A percentile compares a stretch with the other conserved stretches of the same genome.
Evolutionary conservation across 1,140 invertebrate species (phyloP).

Genomic region (Dryas iulia): DNA sequence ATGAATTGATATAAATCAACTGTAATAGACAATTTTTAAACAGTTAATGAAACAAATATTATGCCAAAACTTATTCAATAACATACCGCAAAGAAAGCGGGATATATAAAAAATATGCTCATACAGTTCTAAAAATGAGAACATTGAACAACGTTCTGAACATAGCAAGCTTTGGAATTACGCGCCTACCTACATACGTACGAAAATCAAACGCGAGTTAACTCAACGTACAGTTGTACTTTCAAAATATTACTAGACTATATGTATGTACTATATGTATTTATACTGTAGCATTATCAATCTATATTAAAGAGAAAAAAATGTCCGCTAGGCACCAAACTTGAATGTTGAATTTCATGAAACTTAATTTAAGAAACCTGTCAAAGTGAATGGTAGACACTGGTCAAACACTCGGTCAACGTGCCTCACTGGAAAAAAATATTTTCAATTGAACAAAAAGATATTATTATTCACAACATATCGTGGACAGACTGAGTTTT

Average conservation of each 20-base stretch:
- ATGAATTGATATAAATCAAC: no score
- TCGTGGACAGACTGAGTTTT: slow-evolving; percentile 32
- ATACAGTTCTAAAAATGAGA: no score
- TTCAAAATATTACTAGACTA: neutral
- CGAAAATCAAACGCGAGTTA: neutral
- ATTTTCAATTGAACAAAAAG: slow-evolving; percentile 32
- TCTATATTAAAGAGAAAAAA: slow-evolving; percentile 11
- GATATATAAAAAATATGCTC: no score
- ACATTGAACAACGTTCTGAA: neutral
- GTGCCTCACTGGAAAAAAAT: slow-evolving; percentile 35
- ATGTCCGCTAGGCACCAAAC: slow-evolving; percentile 21
- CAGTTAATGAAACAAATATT: no score
- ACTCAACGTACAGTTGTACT: neutral
- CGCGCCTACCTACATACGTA: no score
- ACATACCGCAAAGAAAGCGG: no score
- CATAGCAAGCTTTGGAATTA: neutral
- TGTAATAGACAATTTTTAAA: no score
- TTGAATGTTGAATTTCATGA: slow-evolving; percentile 48
- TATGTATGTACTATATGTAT: neutral
- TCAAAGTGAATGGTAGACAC: slow-evolving; percentile 47
- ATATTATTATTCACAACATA: slow-evolving; percentile 47
- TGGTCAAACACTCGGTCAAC: slow-evolving; percentile 24
- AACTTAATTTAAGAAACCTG: slow-evolving; percentile 45
- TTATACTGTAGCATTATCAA: neutral
- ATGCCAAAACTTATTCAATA: no score